phyloP scores from a whole-genome alignment of 2,888 invertebrate genomes.

The Drosophila acutilabella region DNA sequence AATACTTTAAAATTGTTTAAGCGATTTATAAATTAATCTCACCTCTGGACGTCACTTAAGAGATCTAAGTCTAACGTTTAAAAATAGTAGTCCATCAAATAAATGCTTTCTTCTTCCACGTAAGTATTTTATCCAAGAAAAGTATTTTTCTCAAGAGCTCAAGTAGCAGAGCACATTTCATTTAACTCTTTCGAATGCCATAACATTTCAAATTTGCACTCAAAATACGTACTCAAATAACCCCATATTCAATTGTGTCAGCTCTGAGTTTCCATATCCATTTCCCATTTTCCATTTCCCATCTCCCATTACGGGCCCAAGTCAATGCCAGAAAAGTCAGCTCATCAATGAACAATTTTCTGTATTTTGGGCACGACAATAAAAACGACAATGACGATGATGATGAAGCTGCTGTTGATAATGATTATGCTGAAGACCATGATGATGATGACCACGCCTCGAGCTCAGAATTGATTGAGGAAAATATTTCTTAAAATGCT shows the following conservation, averaged over 20 bases:
- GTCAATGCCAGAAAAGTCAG: conserved; percentile 24
- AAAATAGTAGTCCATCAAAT: too few species aligned
- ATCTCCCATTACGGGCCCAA: conserved; percentile 1
- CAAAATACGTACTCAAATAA: conserved; percentile 18
- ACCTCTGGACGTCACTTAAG: too few species aligned
- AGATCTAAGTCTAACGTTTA: too few species aligned
- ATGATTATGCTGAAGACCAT: background rate
- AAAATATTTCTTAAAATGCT: conserved; percentile 50
- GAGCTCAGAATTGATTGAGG: conserved; percentile 40
- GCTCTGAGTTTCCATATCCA: conserved; percentile 14
- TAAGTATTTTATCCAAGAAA: too few species aligned
- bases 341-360: conserved; percentile 42
- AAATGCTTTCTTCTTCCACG: too few species aligned
- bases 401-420: background rate
- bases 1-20: too few species aligned
- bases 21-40: too few species aligned
- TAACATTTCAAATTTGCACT: conserved; percentile 8
- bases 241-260: conserved; percentile 3
- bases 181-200: conserved; percentile 12
- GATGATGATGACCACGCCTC: conserved; percentile 13
- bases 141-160: background rate
- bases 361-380: conserved; percentile 43
- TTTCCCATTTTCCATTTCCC: background rate
- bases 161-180: conserved; percentile 1
- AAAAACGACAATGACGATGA: background rate